Base-by-base conservation (phyloP, 2,113 vertebrate genomes). In the Oreotrochilus melanogaster region DNA sequence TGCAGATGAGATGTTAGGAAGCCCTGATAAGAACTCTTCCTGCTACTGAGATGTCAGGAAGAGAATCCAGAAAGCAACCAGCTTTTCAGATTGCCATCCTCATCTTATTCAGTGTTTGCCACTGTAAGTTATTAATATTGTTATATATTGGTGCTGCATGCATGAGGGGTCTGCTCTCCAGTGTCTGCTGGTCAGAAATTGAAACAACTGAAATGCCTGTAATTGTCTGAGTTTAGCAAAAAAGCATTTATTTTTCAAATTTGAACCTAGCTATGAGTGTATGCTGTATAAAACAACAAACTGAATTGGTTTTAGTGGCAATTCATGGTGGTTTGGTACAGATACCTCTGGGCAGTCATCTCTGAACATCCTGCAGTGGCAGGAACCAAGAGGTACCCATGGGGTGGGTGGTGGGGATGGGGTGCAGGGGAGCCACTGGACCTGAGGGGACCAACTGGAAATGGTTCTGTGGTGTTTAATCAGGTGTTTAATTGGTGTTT, bases 371-470 rank as follows among this genome's bases (percentile, higher is more conserved):
- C 51, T 50, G 1, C 42, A 27, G 58, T 39, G 70, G 30, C 91
- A 33, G 10, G 3, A 72, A 18, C 37, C 43, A 14, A 2, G 3
- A 9, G 70, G 14, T 64, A 78, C 48, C 54, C 37, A 18, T 12
- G 54, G 19, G 0, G 2, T 1, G 0, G 6, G 1, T 2, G 13
- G 4, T 0, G 0, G 23, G 48, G 10, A 4, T 21, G 37, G 53
- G 53, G 3, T 9, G 37, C 14, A 3, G 23, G 43, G 4, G 11
- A 47, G n/a, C 18, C 31, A 21, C 3, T 10, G 56, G 54, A 25
- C 8, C 13, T 25, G 8, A 12, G 50, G 7, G 50, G 14, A 43
- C 25, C 1, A 1, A 8, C 1, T 24, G 2, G 6, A 2, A 6
- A 12, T 19, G 25, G 8, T 14, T 42, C 50, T 39, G 39, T 18